A percentile compares a stretch with the other conserved stretches of the same genome.
phyloP scores from a whole-genome alignment of 2,113 vertebrate species.

The Oreochromis niloticus region DNA sequence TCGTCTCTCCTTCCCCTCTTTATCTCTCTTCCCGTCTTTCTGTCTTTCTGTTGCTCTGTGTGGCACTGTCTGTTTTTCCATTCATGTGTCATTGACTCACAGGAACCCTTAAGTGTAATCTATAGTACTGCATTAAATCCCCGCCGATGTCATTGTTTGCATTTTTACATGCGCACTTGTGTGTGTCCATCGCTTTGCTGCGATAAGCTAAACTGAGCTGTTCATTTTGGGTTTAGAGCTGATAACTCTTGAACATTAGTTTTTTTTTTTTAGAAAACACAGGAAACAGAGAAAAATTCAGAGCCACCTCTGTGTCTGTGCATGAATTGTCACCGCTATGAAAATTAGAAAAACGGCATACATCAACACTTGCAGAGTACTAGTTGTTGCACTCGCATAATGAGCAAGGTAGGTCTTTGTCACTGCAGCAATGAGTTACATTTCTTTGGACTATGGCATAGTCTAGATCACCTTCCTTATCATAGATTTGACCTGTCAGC shows the following conservation, averaged over 20 bases:
- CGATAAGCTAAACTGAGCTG: not conserved
- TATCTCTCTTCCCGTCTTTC: not conserved
- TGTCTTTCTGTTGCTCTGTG: not conserved
- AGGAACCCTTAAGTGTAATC: not conserved
- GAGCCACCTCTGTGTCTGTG: not conserved
- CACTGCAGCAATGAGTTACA: not conserved
- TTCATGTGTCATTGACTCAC: not conserved
- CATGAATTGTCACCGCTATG: not conserved
- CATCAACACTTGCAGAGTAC: not conserved
- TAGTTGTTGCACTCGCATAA: not conserved
- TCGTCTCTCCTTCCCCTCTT: not conserved
- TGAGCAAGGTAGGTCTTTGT: not conserved
- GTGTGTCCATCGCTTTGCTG: not conserved
- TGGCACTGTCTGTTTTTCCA: not conserved
- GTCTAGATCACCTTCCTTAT: not conserved
- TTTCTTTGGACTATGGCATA: not conserved
- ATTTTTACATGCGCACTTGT: not conserved
- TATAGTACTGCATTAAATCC: not conserved
- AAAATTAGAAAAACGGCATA: not conserved
- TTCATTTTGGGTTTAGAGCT: not conserved
- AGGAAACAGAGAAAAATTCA: not conserved
- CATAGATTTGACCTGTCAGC: not conserved
- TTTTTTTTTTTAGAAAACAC: rapidly evolving
- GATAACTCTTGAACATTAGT: not conserved
- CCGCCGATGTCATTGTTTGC: not conserved